Evolutionary conservation across 1,140 invertebrate species (phyloP).

Genomic region (Drosophila sp.): DNA sequence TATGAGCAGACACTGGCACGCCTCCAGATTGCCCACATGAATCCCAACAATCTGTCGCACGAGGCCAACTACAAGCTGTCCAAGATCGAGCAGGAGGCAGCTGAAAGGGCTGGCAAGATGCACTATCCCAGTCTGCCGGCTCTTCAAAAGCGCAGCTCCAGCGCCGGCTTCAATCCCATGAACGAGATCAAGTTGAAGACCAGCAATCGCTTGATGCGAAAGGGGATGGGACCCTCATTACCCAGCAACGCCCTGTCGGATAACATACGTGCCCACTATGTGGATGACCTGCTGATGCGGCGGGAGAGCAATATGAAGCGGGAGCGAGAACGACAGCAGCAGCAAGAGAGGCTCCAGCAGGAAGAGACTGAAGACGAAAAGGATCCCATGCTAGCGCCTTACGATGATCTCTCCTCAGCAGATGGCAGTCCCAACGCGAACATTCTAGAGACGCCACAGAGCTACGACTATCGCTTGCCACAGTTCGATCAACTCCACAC

Average conservation of each 20-base stretch:
- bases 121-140: background rate
- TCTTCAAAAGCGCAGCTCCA: conserved; percentile 49
- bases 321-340: conserved; percentile 14
- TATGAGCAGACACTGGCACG: conserved; percentile 50
- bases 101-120: conserved; percentile 37
- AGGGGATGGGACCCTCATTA: conserved; percentile 71
- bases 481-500: conserved; percentile 39
- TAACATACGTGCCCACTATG: conserved; percentile 26
- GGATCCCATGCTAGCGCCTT: background rate
- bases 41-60: conserved; percentile 62
- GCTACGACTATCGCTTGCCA: conserved; percentile 48
- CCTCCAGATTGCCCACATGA: conserved; percentile 5
- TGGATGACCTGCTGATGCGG: conserved; percentile 42
- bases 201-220: conserved; percentile 68
- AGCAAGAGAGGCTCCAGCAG: background rate
- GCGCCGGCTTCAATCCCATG: conserved; percentile 69
- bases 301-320: conserved; percentile 16
- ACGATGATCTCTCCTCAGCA: conserved; percentile 1
- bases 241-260: conserved; percentile 66
- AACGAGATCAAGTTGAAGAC: conserved; percentile 78
- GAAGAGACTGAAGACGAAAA: background rate
- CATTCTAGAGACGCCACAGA: conserved; percentile 42
- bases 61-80: conserved; percentile 83
- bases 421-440: background rate
- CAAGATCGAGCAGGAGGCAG: conserved; percentile 76